Base-by-base conservation (phyloP, 2,113 vertebrate species). In the Callionymus lyra region DNA sequence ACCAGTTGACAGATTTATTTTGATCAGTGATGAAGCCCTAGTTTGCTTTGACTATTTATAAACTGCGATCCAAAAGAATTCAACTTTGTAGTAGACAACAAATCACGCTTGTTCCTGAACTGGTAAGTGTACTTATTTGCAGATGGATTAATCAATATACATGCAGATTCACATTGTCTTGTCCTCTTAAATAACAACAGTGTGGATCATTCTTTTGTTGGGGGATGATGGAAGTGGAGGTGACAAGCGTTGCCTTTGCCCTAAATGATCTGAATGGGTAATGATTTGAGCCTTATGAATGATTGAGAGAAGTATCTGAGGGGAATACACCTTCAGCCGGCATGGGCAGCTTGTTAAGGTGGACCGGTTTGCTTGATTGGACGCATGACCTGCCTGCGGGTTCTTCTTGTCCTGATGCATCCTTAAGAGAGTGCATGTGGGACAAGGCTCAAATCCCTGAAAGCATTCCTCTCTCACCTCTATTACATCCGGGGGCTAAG, bases 231-330 rank as follows among this genome's bases (percentile, higher is more conserved):
- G 57, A 68, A 64, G 53, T 60, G 47, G 56, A 74, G 69, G 72
- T 65, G 73, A 76, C 66, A 56, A 65, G 64, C 58, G 45, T 59
- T 72, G 74, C 66, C 57, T 81, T 74, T 80, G 75, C 77, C 79
- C 74, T 76, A 76, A 83, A 81, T 84, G 76, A 80, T 81, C 68
- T 81, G 81, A 79, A 82, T 77, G 65, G 72, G 56, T 79, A 73
- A 82, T 77, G 79, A 71, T 79, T 69, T 65, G 70, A 74, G 73
- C 38, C 64, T 74, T 76, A 78, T 82, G 73, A 83, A 82, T 79
- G 70, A 82, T 79, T 79, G 70, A 83, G 72, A 53, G 68, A 31
- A 55, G 53, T 54, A 56, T 68, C 76, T 75, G 42, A 70, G 68
- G 76, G 79, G 69, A 76, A 74, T 83, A 79, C 72, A 82, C 81